phyloP scores from a whole-genome alignment of 2,113 vertebrate genomes.

The Campylomormyrus tamandua region DNA sequence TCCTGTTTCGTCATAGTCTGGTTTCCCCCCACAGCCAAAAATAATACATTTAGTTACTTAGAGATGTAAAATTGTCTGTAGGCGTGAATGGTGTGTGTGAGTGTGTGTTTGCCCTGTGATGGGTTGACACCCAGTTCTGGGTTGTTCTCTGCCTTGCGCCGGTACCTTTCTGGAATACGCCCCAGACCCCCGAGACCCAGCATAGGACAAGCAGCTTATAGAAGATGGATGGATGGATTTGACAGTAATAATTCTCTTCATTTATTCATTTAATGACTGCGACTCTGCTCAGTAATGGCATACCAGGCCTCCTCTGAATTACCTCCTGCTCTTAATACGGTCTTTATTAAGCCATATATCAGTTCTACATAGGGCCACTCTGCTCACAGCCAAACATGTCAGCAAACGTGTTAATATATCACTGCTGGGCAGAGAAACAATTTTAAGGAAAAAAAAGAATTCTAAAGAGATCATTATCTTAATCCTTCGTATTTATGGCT shows the following conservation, averaged over 20 bases:
- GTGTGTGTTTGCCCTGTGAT: neutral
- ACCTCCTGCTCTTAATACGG: neutral
- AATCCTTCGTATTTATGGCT: neutral
- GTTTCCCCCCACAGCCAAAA: neutral
- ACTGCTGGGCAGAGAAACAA: neutral
- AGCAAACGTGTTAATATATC: neutral
- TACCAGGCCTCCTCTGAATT: neutral
- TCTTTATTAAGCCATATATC: neutral
- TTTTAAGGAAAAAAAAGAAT: neutral
- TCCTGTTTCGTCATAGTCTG: neutral
- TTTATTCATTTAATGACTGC: slow-evolving; percentile 3
- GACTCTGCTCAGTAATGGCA: neutral
- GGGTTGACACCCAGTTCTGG: neutral
- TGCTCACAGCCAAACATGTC: neutral
- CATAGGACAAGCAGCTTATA: neutral
- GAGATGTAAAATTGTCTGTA: neutral
- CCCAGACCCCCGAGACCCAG: neutral
- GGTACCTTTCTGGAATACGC: neutral
- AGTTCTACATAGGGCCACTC: neutral
- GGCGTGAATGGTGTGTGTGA: neutral
- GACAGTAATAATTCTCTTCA: neutral
- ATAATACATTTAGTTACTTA: neutral
- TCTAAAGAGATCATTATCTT: neutral
- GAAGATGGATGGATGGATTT: neutral
- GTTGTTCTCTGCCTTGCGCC: neutral